A percentile compares a stretch with the other conserved stretches of the same genome.
Conservation (phyloP, 2,113 vertebrate genomes). For the human (Homo sapiens) region GRCh38 chr18:59377501-59378000, state of each 20-base stretch:
- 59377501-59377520: neutral
- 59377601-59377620: neutral
- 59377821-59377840: neutral
- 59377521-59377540: neutral
- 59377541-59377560: neutral
- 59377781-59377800: neutral
- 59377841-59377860: neutral
- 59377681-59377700: neutral
- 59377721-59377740: neutral
- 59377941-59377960: neutral
- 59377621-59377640: neutral
- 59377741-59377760: neutral
- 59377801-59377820: rapidly evolving
- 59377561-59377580: neutral
- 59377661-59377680: neutral
- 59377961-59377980: neutral
- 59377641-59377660: neutral
- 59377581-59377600: neutral
- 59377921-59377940: neutral
- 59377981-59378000: neutral
- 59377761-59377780: neutral
- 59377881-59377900: neutral
- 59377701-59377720: neutral
- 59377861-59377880: neutral
- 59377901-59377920: rapidly evolving